phyloP scores from a whole-genome alignment of 1,140 invertebrate genomes.

The Megalopta genalis region DNA sequence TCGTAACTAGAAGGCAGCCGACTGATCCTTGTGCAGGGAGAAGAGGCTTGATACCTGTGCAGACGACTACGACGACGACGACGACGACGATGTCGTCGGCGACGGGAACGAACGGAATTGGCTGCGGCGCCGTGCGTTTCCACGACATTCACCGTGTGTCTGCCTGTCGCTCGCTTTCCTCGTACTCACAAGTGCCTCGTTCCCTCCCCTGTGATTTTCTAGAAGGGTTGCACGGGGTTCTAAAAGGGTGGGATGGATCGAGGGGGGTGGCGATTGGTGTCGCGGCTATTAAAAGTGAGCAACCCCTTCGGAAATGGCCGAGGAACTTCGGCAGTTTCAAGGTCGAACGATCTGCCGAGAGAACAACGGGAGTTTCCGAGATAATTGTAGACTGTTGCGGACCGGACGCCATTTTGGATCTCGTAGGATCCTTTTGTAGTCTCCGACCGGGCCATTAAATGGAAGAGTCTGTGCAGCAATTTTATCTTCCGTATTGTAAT shows the following conservation, averaged over 20 bases:
- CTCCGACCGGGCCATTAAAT: too few species aligned
- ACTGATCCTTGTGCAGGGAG: neutral
- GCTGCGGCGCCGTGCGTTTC: constrained; percentile 5
- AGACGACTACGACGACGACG: neutral
- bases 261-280: too few species aligned
- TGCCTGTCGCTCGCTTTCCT: neutral
- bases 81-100: neutral
- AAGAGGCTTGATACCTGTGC: constrained; percentile 13
- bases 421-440: too few species aligned
- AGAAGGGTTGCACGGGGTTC: too few species aligned
- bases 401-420: too few species aligned
- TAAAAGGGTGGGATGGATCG: neutral
- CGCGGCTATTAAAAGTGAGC: too few species aligned
- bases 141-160: neutral
- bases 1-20: constrained; percentile 29
- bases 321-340: neutral
- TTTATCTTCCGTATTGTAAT: too few species aligned
- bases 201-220: constrained; percentile 29
- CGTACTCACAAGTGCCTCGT: constrained; percentile 9
- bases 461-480: too few species aligned
- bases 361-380: neutral
- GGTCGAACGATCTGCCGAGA: neutral
- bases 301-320: too few species aligned
- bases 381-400: neutral
- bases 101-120: constrained; percentile 3